Conservation (phyloP, 2,113 vertebrate genomes). For the Shinisaurus crocodilurus region DNA sequence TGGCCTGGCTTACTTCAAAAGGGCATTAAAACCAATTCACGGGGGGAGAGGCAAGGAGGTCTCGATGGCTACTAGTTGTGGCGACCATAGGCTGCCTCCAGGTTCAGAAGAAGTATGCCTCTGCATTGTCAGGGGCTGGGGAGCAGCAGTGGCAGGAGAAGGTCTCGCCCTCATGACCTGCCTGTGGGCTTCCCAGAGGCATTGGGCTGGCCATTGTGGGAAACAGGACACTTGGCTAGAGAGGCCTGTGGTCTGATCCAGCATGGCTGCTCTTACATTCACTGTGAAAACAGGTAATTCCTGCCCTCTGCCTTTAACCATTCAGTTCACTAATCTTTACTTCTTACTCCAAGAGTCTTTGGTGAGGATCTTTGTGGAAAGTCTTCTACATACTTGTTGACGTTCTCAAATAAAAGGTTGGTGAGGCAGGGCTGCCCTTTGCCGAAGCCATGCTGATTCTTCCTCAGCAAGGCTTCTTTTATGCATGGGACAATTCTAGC, state of each 20-base stretch:
- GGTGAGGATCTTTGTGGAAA: neutral
- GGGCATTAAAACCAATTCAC: too few relatives aligned
- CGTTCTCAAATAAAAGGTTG: neutral
- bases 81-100: too few relatives aligned
- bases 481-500: neutral
- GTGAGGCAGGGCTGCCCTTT: neutral
- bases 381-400: too few relatives aligned
- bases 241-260: too few relatives aligned
- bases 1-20: too few relatives aligned
- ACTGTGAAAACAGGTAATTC: neutral
- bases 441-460: neutral
- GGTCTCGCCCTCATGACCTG: neutral
- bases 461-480: neutral
- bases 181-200: neutral
- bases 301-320: neutral
- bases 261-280: neutral
- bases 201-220: neutral
- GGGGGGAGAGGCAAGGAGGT: too few relatives aligned
- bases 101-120: too few relatives aligned
- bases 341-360: neutral
- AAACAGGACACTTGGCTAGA: neutral
- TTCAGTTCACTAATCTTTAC: neutral
- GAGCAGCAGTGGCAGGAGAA: neutral
- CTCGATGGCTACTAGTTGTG: too few relatives aligned
- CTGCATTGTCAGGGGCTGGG: neutral